Conservation (phyloP, 2,797 vertebrate genomes). For the Erethizon dorsatum region DNA sequence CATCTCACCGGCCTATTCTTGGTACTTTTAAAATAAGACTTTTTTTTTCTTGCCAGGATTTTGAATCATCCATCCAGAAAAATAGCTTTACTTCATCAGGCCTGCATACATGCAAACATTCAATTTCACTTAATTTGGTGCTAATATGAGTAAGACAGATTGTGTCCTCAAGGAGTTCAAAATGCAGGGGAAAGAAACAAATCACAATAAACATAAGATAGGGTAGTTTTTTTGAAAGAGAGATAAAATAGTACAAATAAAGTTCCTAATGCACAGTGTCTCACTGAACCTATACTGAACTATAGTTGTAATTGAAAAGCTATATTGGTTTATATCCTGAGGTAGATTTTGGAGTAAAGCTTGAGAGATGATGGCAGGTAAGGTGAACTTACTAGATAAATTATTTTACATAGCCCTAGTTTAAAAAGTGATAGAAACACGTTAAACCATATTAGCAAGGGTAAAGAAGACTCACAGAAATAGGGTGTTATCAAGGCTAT, state of each 20-base stretch:
- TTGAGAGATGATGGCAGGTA: not conserved
- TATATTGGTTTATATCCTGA: not conserved
- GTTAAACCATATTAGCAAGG: not conserved
- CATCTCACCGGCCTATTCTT: too few relatives aligned
- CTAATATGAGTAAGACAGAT: conserved; percentile 31
- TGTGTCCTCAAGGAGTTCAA: conserved; percentile 19
- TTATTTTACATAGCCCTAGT: not conserved
- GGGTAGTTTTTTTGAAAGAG: not conserved
- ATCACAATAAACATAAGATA: not conserved
- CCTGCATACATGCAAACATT: not conserved
- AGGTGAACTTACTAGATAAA: not conserved
- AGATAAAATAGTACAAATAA: not conserved
- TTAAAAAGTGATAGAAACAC: not conserved
- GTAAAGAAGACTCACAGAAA: not conserved
- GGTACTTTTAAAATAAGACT: too few relatives aligned
- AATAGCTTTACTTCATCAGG: not conserved
- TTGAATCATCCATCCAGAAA: conserved; percentile 43
- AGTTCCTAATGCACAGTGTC: not conserved
- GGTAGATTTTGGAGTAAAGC: not conserved
- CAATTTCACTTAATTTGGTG: conserved; percentile 54
- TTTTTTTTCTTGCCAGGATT: not conserved
- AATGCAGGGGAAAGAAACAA: not conserved
- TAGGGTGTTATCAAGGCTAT: not conserved
- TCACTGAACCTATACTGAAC: not conserved
- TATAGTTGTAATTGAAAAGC: conserved; percentile 11